A percentile compares a stretch with the other conserved stretches of the same genome.
Conservation (phyloP, 2,888 invertebrate genomes). For the Lissocephala sabroskyi region DNA sequence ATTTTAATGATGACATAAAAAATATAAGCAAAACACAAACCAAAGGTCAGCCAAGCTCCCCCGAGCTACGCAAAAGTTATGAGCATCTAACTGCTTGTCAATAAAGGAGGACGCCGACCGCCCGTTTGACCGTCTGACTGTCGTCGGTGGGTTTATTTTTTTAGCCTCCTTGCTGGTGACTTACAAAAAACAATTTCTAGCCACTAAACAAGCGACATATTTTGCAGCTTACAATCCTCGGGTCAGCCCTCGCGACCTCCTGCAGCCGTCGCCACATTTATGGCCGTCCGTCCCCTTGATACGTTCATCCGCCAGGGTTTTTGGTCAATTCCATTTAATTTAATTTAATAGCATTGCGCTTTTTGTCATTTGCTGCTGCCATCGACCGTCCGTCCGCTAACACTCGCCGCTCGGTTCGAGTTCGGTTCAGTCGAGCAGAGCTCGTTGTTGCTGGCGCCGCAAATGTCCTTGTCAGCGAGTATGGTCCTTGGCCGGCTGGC, state of each 20-base stretch:
- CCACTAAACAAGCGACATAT: conserved; percentile 37
- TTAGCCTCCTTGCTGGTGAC: too few relatives aligned
- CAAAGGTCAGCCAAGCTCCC: not conserved
- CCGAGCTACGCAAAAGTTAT: conserved; percentile 13
- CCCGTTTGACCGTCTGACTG: too few relatives aligned
- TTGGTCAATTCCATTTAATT: conserved; percentile 66
- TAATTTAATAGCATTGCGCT: conserved; percentile 65
- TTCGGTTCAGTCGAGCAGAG: not conserved
- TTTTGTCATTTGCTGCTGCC: conserved; percentile 49
- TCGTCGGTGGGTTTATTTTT: not conserved
- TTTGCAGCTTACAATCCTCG: conserved; percentile 28
- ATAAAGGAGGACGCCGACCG: conserved; percentile 11
- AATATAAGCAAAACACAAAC: conserved; percentile 17
- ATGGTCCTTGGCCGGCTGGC: too few relatives aligned
- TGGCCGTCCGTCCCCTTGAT: conserved; percentile 1
- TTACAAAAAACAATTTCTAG: conserved; percentile 29
- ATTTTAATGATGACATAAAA: conserved; percentile 56
- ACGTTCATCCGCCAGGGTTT: conserved; percentile 24
- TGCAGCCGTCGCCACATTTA: conserved; percentile 1
- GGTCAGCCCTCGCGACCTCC: too few relatives aligned
- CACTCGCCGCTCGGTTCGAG: not conserved
- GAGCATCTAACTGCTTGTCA: conserved; percentile 31
- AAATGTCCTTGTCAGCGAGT: not conserved
- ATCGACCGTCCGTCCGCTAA: not conserved
- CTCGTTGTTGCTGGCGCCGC: conserved; percentile 12